Evolutionary conservation across 2,113 vertebrate species (phyloP).

Genomic region (Gambusia affinis): DNA sequence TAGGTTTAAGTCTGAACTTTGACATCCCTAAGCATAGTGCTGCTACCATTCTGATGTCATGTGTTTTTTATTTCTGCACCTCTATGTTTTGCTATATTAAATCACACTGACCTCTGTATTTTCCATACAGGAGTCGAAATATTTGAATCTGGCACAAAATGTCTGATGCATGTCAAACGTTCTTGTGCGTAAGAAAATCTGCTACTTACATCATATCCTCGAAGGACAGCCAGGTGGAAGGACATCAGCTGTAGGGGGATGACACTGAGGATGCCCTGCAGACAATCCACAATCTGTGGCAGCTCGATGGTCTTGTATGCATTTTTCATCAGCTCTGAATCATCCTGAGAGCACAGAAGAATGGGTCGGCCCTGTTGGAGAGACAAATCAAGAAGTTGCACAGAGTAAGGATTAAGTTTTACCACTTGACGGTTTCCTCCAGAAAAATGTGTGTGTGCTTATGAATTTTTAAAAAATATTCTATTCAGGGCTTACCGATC

Average conservation of each 20-base stretch:
- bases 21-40: no score
- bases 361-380: constrained; percentile 90
- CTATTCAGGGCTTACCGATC: constrained; percentile 82
- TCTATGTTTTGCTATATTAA: background rate
- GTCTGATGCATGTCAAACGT: background rate
- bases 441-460: background rate
- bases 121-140: background rate
- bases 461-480: background rate
- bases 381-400: background rate
- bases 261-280: constrained; percentile 94
- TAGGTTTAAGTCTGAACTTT: background rate
- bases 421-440: background rate
- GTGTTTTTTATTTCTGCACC: no score
- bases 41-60: no score
- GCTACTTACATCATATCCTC: constrained; percentile 91
- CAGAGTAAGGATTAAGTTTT: background rate
- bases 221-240: constrained; percentile 94
- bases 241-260: constrained; percentile 94
- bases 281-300: constrained; percentile 92
- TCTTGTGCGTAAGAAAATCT: background rate
- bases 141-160: background rate
- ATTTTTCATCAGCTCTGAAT: constrained; percentile 86
- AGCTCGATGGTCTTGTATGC: constrained; percentile 92
- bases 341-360: constrained; percentile 90
- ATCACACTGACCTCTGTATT: background rate